These are phyloP conservation scores for Ceratitis capitata DNA, from an alignment of 1,140 invertebrate species.

Conservation along the genomic window DNA sequence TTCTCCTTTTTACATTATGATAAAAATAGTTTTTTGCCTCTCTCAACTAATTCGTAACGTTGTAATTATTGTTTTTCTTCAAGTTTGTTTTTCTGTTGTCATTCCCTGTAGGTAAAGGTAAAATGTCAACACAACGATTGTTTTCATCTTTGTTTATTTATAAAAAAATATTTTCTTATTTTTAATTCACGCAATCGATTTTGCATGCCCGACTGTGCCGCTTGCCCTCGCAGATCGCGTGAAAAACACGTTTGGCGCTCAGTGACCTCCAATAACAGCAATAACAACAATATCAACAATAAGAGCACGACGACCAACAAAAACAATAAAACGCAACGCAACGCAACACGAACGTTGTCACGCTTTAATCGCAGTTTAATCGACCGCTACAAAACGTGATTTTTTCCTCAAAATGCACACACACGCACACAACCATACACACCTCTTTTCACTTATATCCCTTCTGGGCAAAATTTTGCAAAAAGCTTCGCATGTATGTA, in stretches of 20 bases:
- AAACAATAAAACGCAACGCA: background rate
- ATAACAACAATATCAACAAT: background rate
- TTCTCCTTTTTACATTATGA: too few species aligned
- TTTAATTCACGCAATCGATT: slow-evolving; percentile 19
- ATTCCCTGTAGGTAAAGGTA: background rate
- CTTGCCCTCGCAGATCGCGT: background rate
- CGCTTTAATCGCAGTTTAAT: slow-evolving; percentile 31
- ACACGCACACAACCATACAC: background rate
- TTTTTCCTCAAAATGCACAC: slow-evolving; percentile 4
- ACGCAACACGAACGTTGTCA: background rate
- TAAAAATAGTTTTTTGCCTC: too few species aligned
- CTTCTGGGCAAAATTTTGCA: background rate
- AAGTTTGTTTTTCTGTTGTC: background rate
- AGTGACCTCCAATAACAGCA: slow-evolving; percentile 24
- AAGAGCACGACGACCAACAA: background rate
- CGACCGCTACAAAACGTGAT: slow-evolving; percentile 29
- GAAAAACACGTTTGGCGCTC: slow-evolving; percentile 1
- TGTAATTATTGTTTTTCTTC: background rate
- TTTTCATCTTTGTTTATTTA: background rate
- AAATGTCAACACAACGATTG: background rate
- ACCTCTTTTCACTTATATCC: slow-evolving; percentile 22
- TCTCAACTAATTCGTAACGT: too few species aligned
- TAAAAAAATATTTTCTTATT: too few species aligned
- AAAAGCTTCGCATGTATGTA: background rate
- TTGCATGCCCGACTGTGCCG: background rate